A percentile compares a stretch with the other conserved stretches of the same genome.
Conservation (phyloP, 2,888 invertebrate species). For the Macrostomum cliftonense region DNA sequence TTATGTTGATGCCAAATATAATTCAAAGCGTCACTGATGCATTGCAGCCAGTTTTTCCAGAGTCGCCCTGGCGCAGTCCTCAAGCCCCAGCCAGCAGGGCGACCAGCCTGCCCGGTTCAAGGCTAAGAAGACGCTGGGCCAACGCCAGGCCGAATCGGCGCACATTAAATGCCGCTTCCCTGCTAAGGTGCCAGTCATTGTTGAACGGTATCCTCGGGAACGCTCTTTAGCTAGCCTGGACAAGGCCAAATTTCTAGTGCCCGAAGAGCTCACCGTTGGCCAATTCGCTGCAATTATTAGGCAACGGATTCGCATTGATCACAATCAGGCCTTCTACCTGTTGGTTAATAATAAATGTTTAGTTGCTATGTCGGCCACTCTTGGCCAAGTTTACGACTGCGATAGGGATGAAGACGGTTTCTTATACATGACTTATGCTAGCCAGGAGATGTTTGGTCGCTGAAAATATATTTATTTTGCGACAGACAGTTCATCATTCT, state of each 20-base stretch:
- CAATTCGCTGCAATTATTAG: conserved; percentile 67
- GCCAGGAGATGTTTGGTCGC: conserved; percentile 64
- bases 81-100: no score
- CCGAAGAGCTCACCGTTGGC: conserved; percentile 69
- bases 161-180: no score
- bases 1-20: no score
- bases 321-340: conserved; percentile 58
- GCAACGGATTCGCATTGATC: conserved; percentile 33
- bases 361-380: conserved; percentile 57
- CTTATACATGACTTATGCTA: conserved; percentile 68
- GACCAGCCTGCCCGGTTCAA: no score
- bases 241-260: conserved; percentile 68
- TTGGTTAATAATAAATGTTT: conserved; percentile 63
- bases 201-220: conserved; percentile 62
- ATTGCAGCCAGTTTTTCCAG: no score
- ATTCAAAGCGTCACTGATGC: no score
- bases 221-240: conserved; percentile 55
- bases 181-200: conserved; percentile 49
- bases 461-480: no score
- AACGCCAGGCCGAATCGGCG: no score
- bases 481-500: no score
- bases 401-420: conserved; percentile 64
- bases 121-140: no score
- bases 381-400: conserved; percentile 59
- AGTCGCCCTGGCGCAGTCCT: no score